Evolutionary conservation across 1,140 invertebrate genomes (phyloP), one percentile per base, ranked within the genome.

Genomic region (Glossosoma conforme): DNA sequence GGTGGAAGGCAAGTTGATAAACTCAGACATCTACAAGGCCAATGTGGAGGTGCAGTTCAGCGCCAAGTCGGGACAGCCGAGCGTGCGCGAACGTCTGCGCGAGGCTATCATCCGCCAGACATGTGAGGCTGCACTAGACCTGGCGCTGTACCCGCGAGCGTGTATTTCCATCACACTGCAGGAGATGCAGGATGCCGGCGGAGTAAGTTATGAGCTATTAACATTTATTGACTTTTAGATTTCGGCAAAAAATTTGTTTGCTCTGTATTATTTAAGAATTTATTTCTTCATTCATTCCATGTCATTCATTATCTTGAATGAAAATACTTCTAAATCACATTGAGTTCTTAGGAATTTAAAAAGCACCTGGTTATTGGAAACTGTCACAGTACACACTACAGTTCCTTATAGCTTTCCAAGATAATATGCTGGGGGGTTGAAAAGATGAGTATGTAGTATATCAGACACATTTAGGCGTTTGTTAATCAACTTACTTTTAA

Each of bases 161-260:
- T 77, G 82, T 15, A 82, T 94, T 52, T 80, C 78, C 8, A 70
- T 95, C 13, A 85, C 86, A 55, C 61, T 94, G 47, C 91, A 95
- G 72, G 91, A 95, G 75, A 71, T 94, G 58, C 85, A 94, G 70
- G 82, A 92, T 73, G 79, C 75, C 65, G 88, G 90, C 52, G 87
- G 87, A 51, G 87, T 93, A 75, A 77, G 74, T 67, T 45, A 15
- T 36, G 3, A 3, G 18, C 8, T 32, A 25, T n/a, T 43, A 17
- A 25, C 28, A 20, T 47, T 45, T 28, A 19, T 41, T 54, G 25
- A 18, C 20, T 46, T 56, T 13, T 45, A 8, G 19, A 45, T 4
- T 45, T 38, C 54, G 21, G 14, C 19, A 11, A n/a, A 36, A 30
- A 2, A 14, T 44, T 46, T 44, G 2, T 22, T 14, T 32, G 11